These are phyloP conservation scores for Tethya wilhelma DNA, from an alignment of 37 sponge, comb jelly and placozoan species.

Conservation along the genomic window DNA sequence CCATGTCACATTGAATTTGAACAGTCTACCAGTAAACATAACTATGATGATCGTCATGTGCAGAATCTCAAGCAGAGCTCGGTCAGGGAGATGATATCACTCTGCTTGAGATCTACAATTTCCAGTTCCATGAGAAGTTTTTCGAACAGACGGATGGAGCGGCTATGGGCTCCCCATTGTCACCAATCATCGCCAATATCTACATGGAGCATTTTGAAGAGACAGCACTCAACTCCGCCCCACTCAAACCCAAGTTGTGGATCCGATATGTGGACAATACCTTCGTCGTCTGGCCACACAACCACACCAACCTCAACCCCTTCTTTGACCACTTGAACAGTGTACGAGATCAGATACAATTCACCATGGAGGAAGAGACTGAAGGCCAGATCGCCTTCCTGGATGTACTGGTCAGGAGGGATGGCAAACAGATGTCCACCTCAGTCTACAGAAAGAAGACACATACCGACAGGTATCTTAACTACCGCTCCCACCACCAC, in stretches of 20 bases:
- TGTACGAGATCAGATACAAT: neutral
- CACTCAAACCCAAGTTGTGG: neutral
- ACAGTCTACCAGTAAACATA: no score
- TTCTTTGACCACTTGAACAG: conserved; percentile 16
- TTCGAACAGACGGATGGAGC: no score
- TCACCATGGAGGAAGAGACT: conserved; percentile 3
- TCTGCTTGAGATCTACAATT: no score
- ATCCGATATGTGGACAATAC: conserved; percentile 4
- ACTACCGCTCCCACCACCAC: neutral
- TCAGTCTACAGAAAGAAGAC: conserved; percentile 16
- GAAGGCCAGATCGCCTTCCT: neutral
- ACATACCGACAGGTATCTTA: neutral
- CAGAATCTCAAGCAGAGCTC: no score
- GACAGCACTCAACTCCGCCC: neutral
- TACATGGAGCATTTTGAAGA: no score
- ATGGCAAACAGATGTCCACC: neutral
- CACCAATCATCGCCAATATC: no score
- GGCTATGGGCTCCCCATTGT: no score
- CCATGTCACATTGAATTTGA: neutral
- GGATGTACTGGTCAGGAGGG: neutral
- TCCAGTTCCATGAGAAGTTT: no score
- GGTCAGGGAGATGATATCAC: no score
- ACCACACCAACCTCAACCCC: neutral
- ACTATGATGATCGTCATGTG: no score
- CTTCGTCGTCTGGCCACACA: conserved; percentile 28